Evolutionary conservation across 2,888 invertebrate species (phyloP), one percentile per base, ranked within the genome.

Genomic region (Clostera curtula): DNA sequence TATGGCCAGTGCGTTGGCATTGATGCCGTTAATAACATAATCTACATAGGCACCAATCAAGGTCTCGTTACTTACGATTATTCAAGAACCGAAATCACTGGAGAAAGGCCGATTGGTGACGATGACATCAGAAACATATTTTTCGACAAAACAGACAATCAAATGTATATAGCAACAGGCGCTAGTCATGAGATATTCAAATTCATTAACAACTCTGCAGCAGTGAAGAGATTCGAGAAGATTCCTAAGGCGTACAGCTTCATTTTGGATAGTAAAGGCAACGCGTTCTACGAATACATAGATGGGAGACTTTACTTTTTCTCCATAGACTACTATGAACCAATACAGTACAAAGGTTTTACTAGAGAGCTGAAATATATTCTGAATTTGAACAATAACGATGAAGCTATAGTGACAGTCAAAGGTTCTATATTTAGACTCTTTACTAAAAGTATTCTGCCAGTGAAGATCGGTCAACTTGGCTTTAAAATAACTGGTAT

Each of bases 1-100:
- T 34, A 50, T 0, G 80, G 80, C 0, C 83, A 83, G 48, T 82
- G 82, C 19, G 68, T 83, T 0, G 76, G 62, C 0, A 42, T 80
- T 2, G 82, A 83, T 34, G 29, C 41, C 0, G 36, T 32, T 0
- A 74, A 49, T 17, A 73, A 77, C 14, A 34, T 64, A 0, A 66
- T 82, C 1, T 82, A 77, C 17, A 69, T 83, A 1, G 83, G 82
- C 0, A 82, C 82, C 0, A 83, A 80, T 20, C 82, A 79, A 49
- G 83, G 83, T 0, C 29, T 82, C 0, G 54, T 80, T 0, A 69
- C 62, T 0, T 82, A 77, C 11, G 80, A 83, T 35, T 69, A 73
- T 43, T 50, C 66, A 0, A 65, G 63, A 30, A 52, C 63, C 1
- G 76, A 72, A 43, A 68, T 80, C n/a, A 63, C 64, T 1, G 64